Percentiles rank a stretch among this genome's conserved stretches.
Conservation (phyloP, 2,797 vertebrate genomes). For the Sternarchorhynchus goeldii region DNA sequence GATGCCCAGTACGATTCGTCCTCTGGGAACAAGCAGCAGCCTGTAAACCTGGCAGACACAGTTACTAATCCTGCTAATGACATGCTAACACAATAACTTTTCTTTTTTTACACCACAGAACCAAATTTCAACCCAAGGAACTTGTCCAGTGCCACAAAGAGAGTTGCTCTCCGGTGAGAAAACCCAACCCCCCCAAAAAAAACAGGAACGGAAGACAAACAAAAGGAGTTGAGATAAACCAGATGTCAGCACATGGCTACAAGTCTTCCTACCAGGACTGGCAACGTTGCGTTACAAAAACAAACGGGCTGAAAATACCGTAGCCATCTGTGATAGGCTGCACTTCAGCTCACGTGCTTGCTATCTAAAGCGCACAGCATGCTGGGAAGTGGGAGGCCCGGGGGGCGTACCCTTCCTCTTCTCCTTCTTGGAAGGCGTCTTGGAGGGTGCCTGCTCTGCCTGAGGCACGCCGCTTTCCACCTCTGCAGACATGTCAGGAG, state of each 20-base stretch:
- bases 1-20: constrained; percentile 25
- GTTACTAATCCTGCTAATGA: constrained; percentile 38
- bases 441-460: constrained; percentile 68
- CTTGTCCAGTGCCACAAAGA: neutral
- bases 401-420: constrained; percentile 81
- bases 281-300: constrained; percentile 24
- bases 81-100: constrained; percentile 20
- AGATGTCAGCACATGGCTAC: neutral
- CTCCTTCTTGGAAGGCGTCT: constrained; percentile 79
- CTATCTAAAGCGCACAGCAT: neutral
- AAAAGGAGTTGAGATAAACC: constrained; percentile 16
- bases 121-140: neutral
- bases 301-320: neutral
- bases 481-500: constrained; percentile 80
- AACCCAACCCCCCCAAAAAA: neutral
- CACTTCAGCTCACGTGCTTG: neutral
- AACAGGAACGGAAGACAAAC: neutral
- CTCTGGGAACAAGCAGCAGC: constrained; percentile 22
- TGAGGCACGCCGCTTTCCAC: constrained; percentile 69
- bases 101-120: constrained; percentile 1
- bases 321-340: constrained; percentile 15
- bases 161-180: constrained; percentile 9
- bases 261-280: constrained; percentile 23
- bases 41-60: constrained; percentile 19
- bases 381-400: neutral